Evolutionary conservation across 2,797 vertebrate species (phyloP).

Genomic region (Sebastes oblongus): DNA sequence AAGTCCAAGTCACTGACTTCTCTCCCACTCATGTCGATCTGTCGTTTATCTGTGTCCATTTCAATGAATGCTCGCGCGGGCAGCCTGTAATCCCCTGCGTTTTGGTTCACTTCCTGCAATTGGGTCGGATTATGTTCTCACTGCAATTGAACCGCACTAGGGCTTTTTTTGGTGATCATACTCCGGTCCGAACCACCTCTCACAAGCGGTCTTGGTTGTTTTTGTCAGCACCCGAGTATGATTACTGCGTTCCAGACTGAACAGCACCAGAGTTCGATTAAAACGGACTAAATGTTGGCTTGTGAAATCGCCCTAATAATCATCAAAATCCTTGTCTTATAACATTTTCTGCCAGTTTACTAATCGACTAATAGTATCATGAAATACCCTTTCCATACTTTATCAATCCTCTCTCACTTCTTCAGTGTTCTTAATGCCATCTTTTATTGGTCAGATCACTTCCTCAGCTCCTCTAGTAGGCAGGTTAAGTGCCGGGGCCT

Average conservation of each 20-base stretch:
- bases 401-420: background rate
- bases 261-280: background rate
- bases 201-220: too few relatives aligned
- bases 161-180: accelerated
- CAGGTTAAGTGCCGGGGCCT: slow-evolving; percentile 16
- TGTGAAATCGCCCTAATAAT: background rate
- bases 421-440: background rate
- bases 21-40: too few relatives aligned
- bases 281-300: background rate
- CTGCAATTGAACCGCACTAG: too few relatives aligned
- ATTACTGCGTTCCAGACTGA: background rate
- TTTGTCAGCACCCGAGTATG: background rate
- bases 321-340: background rate
- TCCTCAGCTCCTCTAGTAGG: background rate
- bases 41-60: too few relatives aligned
- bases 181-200: too few relatives aligned
- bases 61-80: too few relatives aligned
- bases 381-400: background rate
- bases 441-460: background rate
- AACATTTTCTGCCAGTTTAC: background rate
- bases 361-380: background rate
- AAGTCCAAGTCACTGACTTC: too few relatives aligned
- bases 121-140: too few relatives aligned
- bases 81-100: too few relatives aligned
- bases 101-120: too few relatives aligned